Conservation (phyloP, 2,888 invertebrate species). For the Falcaria lacertinaria region DNA sequence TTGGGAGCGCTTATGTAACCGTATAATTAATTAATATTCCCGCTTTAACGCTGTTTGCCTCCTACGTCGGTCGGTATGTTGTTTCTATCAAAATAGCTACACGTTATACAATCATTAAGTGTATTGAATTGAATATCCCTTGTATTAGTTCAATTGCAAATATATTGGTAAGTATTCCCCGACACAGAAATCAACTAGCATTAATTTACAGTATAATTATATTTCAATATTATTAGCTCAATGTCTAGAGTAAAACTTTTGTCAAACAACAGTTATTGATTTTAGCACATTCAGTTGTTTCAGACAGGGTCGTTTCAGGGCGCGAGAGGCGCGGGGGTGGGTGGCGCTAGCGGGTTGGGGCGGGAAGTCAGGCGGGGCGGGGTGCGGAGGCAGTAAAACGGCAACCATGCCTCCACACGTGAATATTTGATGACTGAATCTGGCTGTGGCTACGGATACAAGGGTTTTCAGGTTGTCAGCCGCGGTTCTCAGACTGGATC, state of each 20-base stretch:
- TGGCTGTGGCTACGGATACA: constrained; percentile 59
- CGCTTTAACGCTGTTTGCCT: background rate
- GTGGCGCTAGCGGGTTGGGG: constrained; percentile 20
- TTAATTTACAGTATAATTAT: constrained; percentile 2
- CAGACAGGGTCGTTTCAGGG: constrained; percentile 56
- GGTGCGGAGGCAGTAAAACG: constrained; percentile 61
- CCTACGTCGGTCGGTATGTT: constrained; percentile 5
- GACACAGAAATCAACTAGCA: background rate
- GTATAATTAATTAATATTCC: background rate
- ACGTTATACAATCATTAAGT: constrained; percentile 11
- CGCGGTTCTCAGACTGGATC: constrained; percentile 26
- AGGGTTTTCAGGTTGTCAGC: constrained; percentile 41
- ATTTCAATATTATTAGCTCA: constrained; percentile 12
- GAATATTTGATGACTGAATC: constrained; percentile 77
- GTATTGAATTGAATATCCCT: constrained; percentile 5
- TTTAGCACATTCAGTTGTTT: constrained; percentile 76
- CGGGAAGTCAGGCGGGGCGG: constrained; percentile 20
- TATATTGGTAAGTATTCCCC: background rate
- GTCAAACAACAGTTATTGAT: constrained; percentile 74
- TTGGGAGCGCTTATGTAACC: background rate
- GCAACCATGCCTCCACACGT: constrained; percentile 71
- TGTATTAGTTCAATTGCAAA: no score
- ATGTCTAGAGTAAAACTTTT: constrained; percentile 44
- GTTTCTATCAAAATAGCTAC: constrained; percentile 12
- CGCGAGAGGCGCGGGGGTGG: constrained; percentile 33